phyloP scores from a whole-genome alignment of 1,140 invertebrate species.

The Lutraria rhynchaena region DNA sequence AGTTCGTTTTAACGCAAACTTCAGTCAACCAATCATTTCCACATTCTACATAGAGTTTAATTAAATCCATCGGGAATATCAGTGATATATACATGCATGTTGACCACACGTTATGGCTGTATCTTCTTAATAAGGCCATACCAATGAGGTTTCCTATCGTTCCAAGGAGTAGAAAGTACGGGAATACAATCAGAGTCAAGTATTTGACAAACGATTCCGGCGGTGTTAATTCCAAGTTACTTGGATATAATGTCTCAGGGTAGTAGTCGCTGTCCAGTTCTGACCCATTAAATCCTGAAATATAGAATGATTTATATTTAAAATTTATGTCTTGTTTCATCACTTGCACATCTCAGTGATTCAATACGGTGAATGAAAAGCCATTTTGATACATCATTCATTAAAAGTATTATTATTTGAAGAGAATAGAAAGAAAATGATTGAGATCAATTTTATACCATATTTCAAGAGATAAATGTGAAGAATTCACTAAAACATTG shows the following conservation, averaged over 20 bases:
- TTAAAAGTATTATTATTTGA: no score
- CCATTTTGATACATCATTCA: no score
- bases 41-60: slow-evolving; percentile 77
- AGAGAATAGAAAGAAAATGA: no score
- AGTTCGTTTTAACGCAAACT: slow-evolving; percentile 38
- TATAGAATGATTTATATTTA: no score
- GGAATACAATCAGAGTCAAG: slow-evolving; percentile 68
- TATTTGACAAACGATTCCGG: slow-evolving; percentile 38
- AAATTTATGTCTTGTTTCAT: no score
- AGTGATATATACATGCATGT: slow-evolving; percentile 80
- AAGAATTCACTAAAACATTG: no score
- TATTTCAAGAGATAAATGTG: no score
- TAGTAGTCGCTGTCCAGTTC: neutral
- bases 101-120: slow-evolving; percentile 76
- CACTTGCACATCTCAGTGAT: no score
- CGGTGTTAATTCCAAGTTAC: slow-evolving; percentile 1
- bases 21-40: slow-evolving; percentile 74
- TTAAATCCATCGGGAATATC: slow-evolving; percentile 71
- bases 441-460: no score
- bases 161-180: slow-evolving; percentile 75
- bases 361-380: no score
- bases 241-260: no score
- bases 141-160: slow-evolving; percentile 76
- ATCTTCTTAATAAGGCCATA: slow-evolving; percentile 68
- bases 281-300: slow-evolving; percentile 13